Evolutionary conservation across 1,140 invertebrate genomes (phyloP), one percentile per base, ranked within the genome.

Genomic region (Meteorus sp.): DNA sequence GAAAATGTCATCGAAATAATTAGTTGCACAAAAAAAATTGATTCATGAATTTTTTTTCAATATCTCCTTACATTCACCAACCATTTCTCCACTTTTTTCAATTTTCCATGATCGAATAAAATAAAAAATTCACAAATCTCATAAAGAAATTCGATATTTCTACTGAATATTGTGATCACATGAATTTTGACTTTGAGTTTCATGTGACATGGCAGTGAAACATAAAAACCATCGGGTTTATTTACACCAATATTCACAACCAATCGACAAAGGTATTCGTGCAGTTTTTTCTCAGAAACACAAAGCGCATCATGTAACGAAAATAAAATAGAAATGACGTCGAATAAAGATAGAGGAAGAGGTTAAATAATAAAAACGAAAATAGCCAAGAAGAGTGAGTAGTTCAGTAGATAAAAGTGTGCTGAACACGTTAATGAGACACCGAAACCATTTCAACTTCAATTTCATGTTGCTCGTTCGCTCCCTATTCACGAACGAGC

Each of bases 241-340:
- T n/a, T n/a, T n/a, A n/a, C n/a, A n/a, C n/a, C n/a, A n/a, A 9
- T 9, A n/a, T 11, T 15, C 35, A 3, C 11, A 17, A 20, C 17
- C 20, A 6, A 52, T 52, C 19, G 31, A 52, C 50, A 35, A 52
- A 52, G 11, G 31, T 19, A 52, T 52, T 35, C 22, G 45, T 23
- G n/a, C 13, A 35, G 31, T 31, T 37, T 22, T 35, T 19, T 35
- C n/a, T 3, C 19, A 47, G 39, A 6, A 13, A 7, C 45, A 48
- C 17, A 8, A 45, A 19, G 8, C n/a, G 1, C 15, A 35, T 13
- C 19, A 9, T 19, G 15, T 48, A 23, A 48, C 23, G 25, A 29
- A 13, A n/a, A 17, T n/a, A 6, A n/a, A n/a, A n/a, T 13, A 45
- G 22, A 48, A 27, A 29, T 4, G 17, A 25, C 20, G 22, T 5